Percentiles rank a stretch among this genome's conserved stretches.
Conservation (phyloP, 1,140 invertebrate genomes). For the Platyscapa corneri region DNA sequence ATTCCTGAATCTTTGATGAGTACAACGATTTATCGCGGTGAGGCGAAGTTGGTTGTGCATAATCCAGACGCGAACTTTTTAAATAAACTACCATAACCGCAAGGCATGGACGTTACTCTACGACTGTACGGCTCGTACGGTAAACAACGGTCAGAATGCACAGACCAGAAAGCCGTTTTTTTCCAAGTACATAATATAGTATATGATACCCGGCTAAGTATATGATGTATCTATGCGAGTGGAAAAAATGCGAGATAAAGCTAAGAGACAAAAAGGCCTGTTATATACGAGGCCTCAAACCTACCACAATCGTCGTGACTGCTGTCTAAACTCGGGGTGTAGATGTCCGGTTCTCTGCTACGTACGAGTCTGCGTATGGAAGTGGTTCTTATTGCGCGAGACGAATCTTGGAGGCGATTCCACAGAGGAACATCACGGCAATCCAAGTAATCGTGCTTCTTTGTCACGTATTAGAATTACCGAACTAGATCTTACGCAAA, state of each 20-base stretch:
- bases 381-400: slow-evolving; percentile 19
- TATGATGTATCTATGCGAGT: not conserved
- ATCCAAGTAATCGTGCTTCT: slow-evolving; percentile 8
- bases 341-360: not conserved
- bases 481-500: not conserved
- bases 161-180: not conserved
- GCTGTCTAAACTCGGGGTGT: not conserved
- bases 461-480: slow-evolving; percentile 14
- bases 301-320: slow-evolving; percentile 11
- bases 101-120: not conserved
- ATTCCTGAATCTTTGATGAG: not conserved
- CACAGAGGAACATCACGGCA: not conserved
- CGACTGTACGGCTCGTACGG: not conserved
- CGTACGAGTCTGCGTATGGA: not conserved
- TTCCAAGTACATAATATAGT: too few relatives aligned
- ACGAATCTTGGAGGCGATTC: slow-evolving; percentile 20
- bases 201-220: not conserved
- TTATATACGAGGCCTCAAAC: slow-evolving; percentile 37
- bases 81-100: slow-evolving; percentile 7
- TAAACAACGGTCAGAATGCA: not conserved
- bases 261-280: not conserved
- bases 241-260: not conserved
- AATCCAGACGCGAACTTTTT: slow-evolving; percentile 6
- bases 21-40: not conserved
- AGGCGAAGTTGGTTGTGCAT: not conserved